Conservation (phyloP, 2,797 vertebrate species). For the Triplophysa yarkandensis region DNA sequence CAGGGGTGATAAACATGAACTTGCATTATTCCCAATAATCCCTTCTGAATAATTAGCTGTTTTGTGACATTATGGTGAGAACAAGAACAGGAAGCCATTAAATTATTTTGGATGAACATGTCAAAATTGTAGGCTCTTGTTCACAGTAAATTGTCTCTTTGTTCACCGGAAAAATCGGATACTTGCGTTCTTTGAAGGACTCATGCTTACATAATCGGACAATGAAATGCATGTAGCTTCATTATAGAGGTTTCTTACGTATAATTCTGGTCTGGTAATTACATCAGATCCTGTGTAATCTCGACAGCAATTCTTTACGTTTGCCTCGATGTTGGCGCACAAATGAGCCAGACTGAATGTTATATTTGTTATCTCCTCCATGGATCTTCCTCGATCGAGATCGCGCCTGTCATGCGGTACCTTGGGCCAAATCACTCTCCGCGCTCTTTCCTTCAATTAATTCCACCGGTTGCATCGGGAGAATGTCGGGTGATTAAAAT, state of each 20-base stretch:
- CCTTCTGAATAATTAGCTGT: slow-evolving; percentile 68
- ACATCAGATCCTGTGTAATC: slow-evolving; percentile 5
- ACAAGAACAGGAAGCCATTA: slow-evolving; percentile 66
- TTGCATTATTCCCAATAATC: slow-evolving; percentile 35
- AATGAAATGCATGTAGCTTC: slow-evolving; percentile 12
- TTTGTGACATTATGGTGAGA: slow-evolving; percentile 64
- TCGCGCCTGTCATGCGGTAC: neutral
- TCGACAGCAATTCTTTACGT: slow-evolving; percentile 30
- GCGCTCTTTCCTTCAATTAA: slow-evolving; percentile 49
- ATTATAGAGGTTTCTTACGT: neutral
- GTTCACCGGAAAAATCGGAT: slow-evolving; percentile 38
- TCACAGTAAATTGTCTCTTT: slow-evolving; percentile 37
- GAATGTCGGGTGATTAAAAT: slow-evolving; percentile 59
- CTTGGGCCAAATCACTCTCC: slow-evolving; percentile 9
- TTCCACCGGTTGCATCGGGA: slow-evolving; percentile 48
- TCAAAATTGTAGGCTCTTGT: slow-evolving; percentile 59
- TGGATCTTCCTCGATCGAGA: neutral
- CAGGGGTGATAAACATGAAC: slow-evolving; percentile 5
- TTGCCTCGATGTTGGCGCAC: slow-evolving; percentile 23
- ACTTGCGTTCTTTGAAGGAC: slow-evolving; percentile 29
- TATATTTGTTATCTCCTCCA: slow-evolving; percentile 26
- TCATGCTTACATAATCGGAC: slow-evolving; percentile 31
- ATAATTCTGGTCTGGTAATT: slow-evolving; percentile 22
- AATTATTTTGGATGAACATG: slow-evolving; percentile 66
- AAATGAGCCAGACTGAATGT: slow-evolving; percentile 22